Conservation (phyloP, 2,797 vertebrate species). For the Takifugu rubripes region DNA sequence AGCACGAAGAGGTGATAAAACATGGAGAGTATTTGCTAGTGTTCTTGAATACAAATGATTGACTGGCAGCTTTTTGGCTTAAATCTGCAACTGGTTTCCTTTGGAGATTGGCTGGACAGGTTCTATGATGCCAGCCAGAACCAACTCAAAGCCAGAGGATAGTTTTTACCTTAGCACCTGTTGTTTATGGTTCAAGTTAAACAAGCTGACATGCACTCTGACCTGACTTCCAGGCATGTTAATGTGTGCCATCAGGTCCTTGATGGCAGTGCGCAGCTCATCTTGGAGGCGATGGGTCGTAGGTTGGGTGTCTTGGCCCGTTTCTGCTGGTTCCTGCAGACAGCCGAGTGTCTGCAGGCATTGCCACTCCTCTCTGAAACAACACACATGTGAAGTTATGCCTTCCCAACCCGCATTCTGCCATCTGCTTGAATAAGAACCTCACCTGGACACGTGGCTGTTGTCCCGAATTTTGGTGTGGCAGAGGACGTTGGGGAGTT, state of each 20-base stretch:
- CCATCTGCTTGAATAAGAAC: not conserved
- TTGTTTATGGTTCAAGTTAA: not conserved
- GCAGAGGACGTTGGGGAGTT: conserved; percentile 86
- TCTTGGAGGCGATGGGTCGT: conserved; percentile 80
- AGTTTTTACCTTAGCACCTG: not conserved
- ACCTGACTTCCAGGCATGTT: conserved; percentile 86
- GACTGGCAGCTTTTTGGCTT: conserved; percentile 39
- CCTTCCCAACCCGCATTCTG: not conserved
- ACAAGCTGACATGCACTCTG: conserved; percentile 7
- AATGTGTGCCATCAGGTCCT: conserved; percentile 82
- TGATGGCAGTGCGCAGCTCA: conserved; percentile 82
- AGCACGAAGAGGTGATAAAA: conserved; percentile 17
- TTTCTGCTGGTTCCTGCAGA: conserved; percentile 72
- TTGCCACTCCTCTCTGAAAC: conserved; percentile 89
- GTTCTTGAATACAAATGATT: conserved; percentile 37
- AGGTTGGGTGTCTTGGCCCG: conserved; percentile 72
- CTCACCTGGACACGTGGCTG: conserved; percentile 85
- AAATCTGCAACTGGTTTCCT: conserved; percentile 30
- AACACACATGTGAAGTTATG: not conserved
- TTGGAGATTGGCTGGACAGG: conserved; percentile 4
- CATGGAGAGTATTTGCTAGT: no score
- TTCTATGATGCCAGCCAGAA: not conserved
- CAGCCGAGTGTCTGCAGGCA: conserved; percentile 84
- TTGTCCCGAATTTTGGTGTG: conserved; percentile 89
- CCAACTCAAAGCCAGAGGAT: conserved; percentile 3